Evolutionary conservation across 2,888 invertebrate genomes (phyloP).

Genomic region (Lypha dubia): DNA sequence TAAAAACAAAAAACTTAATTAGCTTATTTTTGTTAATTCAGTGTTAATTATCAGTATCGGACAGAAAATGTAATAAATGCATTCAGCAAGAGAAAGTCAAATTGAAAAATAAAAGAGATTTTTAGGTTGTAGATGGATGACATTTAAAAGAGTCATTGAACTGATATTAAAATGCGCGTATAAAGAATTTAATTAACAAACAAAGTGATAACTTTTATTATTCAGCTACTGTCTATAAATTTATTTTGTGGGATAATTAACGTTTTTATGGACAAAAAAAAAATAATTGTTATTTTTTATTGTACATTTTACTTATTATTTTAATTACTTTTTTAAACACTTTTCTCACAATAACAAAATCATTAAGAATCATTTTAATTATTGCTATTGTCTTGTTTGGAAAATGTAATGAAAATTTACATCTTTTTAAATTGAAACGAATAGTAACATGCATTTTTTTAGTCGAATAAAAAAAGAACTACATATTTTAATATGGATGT

Average conservation of each 20-base stretch:
- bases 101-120: neutral
- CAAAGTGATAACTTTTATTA: neutral
- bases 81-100: conserved; percentile 41
- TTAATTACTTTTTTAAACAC: neutral
- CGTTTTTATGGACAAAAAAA: neutral
- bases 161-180: neutral
- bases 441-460: neutral
- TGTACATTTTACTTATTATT: neutral
- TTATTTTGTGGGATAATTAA: neutral
- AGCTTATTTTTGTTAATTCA: conserved; percentile 55
- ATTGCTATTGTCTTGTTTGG: neutral
- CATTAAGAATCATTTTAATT: neutral
- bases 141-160: conserved; percentile 9
- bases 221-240: neutral
- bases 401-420: neutral
- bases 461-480: neutral
- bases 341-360: neutral
- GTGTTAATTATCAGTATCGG: conserved; percentile 32
- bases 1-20: conserved; percentile 40
- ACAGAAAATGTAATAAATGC: conserved; percentile 19
- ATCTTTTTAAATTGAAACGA: neutral
- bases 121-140: neutral
- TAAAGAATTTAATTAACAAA: conserved; percentile 6
- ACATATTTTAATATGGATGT: too few relatives aligned
- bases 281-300: neutral